Evolutionary conservation across 1,140 invertebrate genomes (phyloP).

Genomic region (Drosophila sproati): DNA sequence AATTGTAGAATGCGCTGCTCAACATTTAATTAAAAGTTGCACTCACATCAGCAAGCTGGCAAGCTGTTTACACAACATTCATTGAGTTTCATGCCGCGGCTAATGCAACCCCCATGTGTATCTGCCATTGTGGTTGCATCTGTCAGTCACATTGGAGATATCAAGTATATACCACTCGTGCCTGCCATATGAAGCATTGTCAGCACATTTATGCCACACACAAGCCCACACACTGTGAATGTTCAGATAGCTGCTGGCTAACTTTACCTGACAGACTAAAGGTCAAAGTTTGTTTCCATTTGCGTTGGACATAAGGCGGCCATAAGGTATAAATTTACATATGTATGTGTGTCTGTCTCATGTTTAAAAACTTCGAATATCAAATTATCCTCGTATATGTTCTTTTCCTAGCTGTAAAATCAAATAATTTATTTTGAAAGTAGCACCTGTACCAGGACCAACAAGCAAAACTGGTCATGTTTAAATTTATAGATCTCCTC

Average conservation of each 20-base stretch:
- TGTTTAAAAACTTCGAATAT: too few species aligned
- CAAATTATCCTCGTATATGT: too few species aligned
- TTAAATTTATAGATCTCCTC: too few species aligned
- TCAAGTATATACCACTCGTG: neutral
- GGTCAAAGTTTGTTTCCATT: slow-evolving; percentile 21
- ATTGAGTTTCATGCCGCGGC: neutral
- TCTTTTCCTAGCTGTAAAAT: too few species aligned
- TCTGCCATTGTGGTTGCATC: slow-evolving; percentile 8
- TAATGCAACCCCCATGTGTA: neutral
- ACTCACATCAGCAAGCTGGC: neutral
- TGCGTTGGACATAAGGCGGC: slow-evolving; percentile 6
- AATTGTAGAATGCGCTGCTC: slow-evolving; percentile 23
- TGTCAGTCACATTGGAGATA: slow-evolving; percentile 6
- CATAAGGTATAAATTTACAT: too few species aligned
- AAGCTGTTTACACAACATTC: slow-evolving; percentile 22
- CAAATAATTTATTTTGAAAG: too few species aligned
- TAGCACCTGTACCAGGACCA: too few species aligned
- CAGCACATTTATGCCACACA: slow-evolving; percentile 18
- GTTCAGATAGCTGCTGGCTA: neutral
- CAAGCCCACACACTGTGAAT: neutral
- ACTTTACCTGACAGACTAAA: slow-evolving; percentile 30
- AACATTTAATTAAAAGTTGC: slow-evolving; percentile 55
- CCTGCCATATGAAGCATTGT: slow-evolving; percentile 4
- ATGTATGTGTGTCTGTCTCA: too few species aligned
- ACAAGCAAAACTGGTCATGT: too few species aligned